Conservation (phyloP, 2,113 vertebrate species). For the Amphiprion ocellaris region DNA sequence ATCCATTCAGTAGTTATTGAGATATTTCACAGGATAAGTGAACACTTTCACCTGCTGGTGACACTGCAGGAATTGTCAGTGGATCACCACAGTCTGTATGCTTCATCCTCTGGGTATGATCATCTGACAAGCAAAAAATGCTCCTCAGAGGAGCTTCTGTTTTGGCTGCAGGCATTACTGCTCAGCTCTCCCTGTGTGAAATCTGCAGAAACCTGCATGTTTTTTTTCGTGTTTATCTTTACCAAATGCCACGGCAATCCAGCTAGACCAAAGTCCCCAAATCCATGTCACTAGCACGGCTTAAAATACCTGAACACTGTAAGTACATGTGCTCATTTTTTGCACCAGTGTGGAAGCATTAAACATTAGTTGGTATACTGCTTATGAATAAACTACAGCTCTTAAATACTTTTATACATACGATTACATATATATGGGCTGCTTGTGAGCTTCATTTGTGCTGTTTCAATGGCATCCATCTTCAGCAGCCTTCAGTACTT, state of each 20-base stretch:
- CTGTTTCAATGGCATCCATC: constrained; percentile 41
- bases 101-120: too few species aligned
- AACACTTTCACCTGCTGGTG: too few species aligned
- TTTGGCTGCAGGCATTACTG: constrained; percentile 19
- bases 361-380: neutral
- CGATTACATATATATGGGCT: constrained; percentile 12
- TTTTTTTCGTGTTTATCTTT: neutral
- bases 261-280: too few species aligned
- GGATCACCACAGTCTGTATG: too few species aligned
- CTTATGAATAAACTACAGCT: neutral
- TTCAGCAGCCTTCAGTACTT: constrained; percentile 20
- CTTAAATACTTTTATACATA: neutral
- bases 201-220: constrained; percentile 36
- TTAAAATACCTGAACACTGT: too few species aligned
- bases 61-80: too few species aligned
- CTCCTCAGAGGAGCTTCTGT: constrained; percentile 29
- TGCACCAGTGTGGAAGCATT: neutral
- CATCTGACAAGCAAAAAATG: neutral
- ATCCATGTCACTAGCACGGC: too few species aligned
- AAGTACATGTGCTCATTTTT: neutral
- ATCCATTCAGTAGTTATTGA: too few species aligned
- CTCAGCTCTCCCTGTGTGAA: constrained; percentile 18
- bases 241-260: too few species aligned
- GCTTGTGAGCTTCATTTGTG: neutral
- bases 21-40: too few species aligned